Percentiles rank a stretch among this genome's conserved stretches.
These are phyloP conservation scores for Mus musculus DNA, from an alignment of 2,113 vertebrate species.

Conservation along the genomic window GRCm39 chr1:132104001-132104500, in stretches of 20 bases:
- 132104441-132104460: neutral
- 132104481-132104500: neutral
- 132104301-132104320: neutral
- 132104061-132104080: too few relatives aligned
- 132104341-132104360: neutral
- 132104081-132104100: too few relatives aligned
- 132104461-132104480: neutral
- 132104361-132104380: neutral
- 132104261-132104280: neutral
- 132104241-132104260: neutral
- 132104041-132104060: too few relatives aligned
- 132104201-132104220: neutral
- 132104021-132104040: too few relatives aligned
- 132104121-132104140: too few relatives aligned
- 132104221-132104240: neutral
- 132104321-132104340: neutral
- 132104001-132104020: too few relatives aligned
- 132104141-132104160: too few relatives aligned
- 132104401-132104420: neutral
- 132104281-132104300: neutral
- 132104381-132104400: neutral
- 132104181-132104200: neutral
- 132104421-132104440: neutral
- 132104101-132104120: too few relatives aligned
- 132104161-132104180: too few relatives aligned